Conservation (phyloP, 2,888 invertebrate genomes). For the Parnassius mnemosyne region DNA sequence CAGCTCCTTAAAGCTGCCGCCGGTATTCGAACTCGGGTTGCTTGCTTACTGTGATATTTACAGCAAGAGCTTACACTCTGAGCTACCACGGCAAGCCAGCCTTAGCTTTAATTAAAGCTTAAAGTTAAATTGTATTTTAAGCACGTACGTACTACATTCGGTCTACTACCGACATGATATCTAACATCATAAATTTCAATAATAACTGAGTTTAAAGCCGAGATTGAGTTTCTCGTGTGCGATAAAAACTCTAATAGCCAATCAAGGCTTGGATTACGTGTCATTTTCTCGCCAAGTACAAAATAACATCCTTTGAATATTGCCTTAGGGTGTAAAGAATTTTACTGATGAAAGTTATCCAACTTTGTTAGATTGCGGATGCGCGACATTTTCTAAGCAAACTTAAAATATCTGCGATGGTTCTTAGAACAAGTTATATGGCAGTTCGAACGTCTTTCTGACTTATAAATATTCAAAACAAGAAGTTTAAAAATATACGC, state of each 20-base stretch:
- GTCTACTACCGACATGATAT: not conserved
- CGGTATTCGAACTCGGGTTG: no score
- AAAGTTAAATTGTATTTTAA: not conserved
- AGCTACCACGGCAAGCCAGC: no score
- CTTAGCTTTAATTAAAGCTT: not conserved
- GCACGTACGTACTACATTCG: not conserved
- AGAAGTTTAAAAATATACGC: not conserved
- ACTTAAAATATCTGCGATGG: slow-evolving; percentile 5
- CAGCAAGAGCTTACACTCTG: no score
- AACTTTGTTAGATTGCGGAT: slow-evolving; percentile 19
- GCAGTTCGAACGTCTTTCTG: not conserved
- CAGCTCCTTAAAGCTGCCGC: no score
- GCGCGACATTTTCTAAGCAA: slow-evolving; percentile 7
- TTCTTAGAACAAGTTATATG: slow-evolving; percentile 6
- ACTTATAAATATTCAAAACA: not conserved
- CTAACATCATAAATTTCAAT: slow-evolving; percentile 16
- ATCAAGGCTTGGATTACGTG: slow-evolving; percentile 18
- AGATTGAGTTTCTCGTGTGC: slow-evolving; percentile 16
- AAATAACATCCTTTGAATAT: slow-evolving; percentile 14
- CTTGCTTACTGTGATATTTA: no score
- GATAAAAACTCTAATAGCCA: slow-evolving; percentile 20
- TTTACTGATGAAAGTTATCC: slow-evolving; percentile 19
- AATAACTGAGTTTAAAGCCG: slow-evolving; percentile 7
- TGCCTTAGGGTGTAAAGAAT: slow-evolving; percentile 18
- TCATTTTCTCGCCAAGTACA: slow-evolving; percentile 15